A percentile compares a stretch with the other conserved stretches of the same genome.
These are phyloP conservation scores for Melanerpes aurifrons DNA, from an alignment of 2,113 vertebrate species.

Conservation along the genomic window DNA sequence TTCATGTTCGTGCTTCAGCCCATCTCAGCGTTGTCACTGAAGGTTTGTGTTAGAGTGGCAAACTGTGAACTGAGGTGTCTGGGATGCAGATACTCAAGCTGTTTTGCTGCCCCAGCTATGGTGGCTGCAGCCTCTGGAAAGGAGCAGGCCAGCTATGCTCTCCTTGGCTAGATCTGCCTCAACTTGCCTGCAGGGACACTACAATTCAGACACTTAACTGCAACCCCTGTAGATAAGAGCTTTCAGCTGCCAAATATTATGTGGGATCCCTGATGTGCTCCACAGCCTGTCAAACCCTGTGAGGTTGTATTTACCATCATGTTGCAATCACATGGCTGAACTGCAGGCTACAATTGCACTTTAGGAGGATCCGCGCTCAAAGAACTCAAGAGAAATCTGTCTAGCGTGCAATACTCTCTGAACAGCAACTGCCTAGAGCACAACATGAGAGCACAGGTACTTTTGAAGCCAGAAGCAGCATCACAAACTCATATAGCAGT, in stretches of 20 bases:
- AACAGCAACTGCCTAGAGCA: slow-evolving; percentile 5
- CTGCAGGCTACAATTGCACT: slow-evolving; percentile 20
- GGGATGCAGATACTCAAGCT: accelerated
- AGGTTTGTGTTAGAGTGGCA: not conserved
- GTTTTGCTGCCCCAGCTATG: not conserved
- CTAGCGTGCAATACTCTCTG: not conserved
- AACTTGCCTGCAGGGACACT: not conserved
- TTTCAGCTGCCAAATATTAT: slow-evolving; percentile 28
- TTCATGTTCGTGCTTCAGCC: accelerated
- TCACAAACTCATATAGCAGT: not conserved
- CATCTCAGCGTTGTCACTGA: not conserved
- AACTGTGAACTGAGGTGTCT: not conserved
- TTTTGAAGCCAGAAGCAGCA: slow-evolving; percentile 16
- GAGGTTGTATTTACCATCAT: not conserved
- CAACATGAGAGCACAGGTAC: not conserved
- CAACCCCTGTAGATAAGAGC: slow-evolving; percentile 29
- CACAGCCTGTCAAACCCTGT: slow-evolving; percentile 13
- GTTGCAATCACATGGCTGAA: not conserved
- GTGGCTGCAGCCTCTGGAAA: not conserved
- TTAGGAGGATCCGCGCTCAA: slow-evolving; percentile 12
- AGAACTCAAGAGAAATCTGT: slow-evolving; percentile 14
- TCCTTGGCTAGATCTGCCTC: not conserved
- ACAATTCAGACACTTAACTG: slow-evolving; percentile 30
- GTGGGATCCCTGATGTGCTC: slow-evolving; percentile 42
- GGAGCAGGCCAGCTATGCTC: not conserved